phyloP scores from a whole-genome alignment of 2,797 vertebrate genomes.

The Acrocephalus scirpaceus region DNA sequence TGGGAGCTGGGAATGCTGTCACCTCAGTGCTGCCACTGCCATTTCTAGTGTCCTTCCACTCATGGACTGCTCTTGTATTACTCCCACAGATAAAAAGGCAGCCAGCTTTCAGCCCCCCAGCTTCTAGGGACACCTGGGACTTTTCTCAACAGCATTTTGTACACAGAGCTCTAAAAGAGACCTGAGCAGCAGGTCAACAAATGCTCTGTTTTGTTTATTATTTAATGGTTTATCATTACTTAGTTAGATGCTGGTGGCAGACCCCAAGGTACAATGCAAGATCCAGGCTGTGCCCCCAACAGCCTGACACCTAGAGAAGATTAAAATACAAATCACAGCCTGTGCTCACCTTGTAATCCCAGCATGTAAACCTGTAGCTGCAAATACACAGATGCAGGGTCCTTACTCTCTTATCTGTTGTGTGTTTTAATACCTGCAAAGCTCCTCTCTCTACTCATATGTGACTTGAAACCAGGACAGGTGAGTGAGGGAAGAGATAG shows the following conservation, averaged over 20 bases:
- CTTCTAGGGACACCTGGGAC: neutral
- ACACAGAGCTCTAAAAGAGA: neutral
- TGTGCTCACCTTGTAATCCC: neutral
- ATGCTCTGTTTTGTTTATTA: neutral
- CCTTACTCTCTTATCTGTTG: neutral
- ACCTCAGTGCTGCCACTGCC: neutral
- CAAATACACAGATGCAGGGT: neutral
- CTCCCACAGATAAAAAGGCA: neutral
- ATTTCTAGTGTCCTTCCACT: neutral
- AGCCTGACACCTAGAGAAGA: neutral
- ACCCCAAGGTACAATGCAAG: neutral
- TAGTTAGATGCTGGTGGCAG: neutral
- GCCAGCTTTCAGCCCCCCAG: neutral
- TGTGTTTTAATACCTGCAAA: neutral
- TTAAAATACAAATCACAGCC: neutral
- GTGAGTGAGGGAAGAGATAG: neutral
- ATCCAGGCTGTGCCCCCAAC: neutral
- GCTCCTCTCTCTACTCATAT: neutral
- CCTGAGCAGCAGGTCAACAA: neutral
- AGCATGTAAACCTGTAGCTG: neutral
- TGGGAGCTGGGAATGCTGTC: neutral
- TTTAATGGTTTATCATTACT: neutral
- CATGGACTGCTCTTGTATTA: neutral
- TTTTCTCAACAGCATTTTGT: neutral
- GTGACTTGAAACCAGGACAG: neutral